Percentiles rank a stretch among this genome's conserved stretches.
Evolutionary conservation across 2,888 invertebrate genomes (phyloP).

Genomic region (Drosophila fungiperda): DNA sequence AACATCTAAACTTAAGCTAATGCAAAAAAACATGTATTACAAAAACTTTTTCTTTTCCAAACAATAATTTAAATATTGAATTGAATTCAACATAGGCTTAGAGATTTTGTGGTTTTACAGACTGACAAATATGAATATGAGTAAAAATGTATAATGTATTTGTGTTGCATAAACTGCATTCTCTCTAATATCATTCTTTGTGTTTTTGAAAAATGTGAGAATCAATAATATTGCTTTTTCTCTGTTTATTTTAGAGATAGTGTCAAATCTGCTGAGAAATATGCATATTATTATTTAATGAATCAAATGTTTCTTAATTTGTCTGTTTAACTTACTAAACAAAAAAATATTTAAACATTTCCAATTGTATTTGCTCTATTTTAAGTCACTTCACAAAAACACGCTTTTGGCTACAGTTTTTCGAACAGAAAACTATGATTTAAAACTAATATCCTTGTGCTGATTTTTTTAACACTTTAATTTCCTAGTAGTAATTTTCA

Average conservation of each 20-base stretch:
- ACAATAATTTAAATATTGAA: not conserved
- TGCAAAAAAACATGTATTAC: constrained; percentile 11
- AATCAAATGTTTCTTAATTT: not conserved
- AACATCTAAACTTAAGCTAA: constrained; percentile 15
- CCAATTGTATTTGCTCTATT: no score
- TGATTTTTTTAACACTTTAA: constrained; percentile 32
- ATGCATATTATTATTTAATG: not conserved
- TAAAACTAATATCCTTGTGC: constrained; percentile 39
- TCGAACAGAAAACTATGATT: constrained; percentile 6
- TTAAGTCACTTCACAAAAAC: not conserved
- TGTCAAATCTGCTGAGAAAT: not conserved
- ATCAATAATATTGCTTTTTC: no score
- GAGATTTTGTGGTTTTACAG: not conserved
- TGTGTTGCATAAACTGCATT: not conserved
- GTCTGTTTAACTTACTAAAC: no score
- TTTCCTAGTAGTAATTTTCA: constrained; percentile 46
- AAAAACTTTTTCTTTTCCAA: not conserved
- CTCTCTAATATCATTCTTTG: not conserved
- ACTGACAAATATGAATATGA: no score
- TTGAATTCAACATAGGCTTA: not conserved
- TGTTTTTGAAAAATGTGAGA: not conserved
- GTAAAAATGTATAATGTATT: not conserved
- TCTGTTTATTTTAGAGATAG: not conserved
- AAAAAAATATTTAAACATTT: no score
- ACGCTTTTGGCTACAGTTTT: not conserved